phyloP scores from a whole-genome alignment of 1,140 invertebrate species.

The Aleiodes sp. region DNA sequence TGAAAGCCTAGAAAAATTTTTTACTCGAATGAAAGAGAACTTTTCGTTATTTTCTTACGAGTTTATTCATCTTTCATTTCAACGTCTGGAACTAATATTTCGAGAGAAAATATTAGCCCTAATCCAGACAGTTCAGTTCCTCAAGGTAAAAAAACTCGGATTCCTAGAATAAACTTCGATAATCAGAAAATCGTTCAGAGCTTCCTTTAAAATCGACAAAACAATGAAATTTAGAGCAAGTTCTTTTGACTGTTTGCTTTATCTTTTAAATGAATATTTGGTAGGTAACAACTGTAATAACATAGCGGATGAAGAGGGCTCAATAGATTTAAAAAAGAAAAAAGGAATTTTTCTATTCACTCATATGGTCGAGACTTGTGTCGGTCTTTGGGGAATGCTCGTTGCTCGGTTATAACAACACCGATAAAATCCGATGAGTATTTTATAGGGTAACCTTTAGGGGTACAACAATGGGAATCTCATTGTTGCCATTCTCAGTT shows the following conservation, averaged over 20 bases:
- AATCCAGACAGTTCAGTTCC: too few relatives aligned
- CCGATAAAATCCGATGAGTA: slow-evolving; percentile 66
- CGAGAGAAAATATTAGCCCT: too few relatives aligned
- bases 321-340: slow-evolving; percentile 49
- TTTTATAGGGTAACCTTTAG: slow-evolving; percentile 59
- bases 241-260: not conserved
- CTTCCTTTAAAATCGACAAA: too few relatives aligned
- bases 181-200: too few relatives aligned
- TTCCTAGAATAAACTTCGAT: too few relatives aligned
- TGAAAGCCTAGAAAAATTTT: too few relatives aligned
- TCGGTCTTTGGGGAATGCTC: slow-evolving; percentile 34
- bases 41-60: too few relatives aligned
- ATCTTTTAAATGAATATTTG: not conserved
- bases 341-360: slow-evolving; percentile 56
- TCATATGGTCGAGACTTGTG: slow-evolving; percentile 57
- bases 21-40: too few relatives aligned
- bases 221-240: not conserved
- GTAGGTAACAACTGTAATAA: slow-evolving; percentile 40
- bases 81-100: too few relatives aligned
- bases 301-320: slow-evolving; percentile 25
- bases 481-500: slow-evolving; percentile 52
- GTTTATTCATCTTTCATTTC: too few relatives aligned
- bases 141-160: too few relatives aligned
- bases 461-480: slow-evolving; percentile 50
- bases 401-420: slow-evolving; percentile 60